Base-by-base conservation (phyloP, 2,888 invertebrate species). In the Philopedon plagiatum region DNA sequence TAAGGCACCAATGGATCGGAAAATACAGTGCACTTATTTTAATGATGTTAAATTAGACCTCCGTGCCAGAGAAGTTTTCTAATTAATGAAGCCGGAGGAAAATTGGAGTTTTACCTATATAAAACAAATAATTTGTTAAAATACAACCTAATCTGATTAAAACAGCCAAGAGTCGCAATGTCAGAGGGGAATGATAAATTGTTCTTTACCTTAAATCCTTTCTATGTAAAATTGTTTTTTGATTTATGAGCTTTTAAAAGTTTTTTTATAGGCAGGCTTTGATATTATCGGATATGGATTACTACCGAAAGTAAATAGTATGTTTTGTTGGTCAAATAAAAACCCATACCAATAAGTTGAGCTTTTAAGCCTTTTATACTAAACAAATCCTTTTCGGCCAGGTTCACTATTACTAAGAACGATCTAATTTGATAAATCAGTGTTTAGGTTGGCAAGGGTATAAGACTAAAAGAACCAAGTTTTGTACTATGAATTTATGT, bases 71-170 rank as follows among this genome's bases (percentile, higher is more conserved):
- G 34, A 68, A 68, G 37, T 68, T 68, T 68, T 68, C 32, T 68
- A 62, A 68, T 68, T 68, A 68, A 68, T 68, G 56, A 54, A 68
- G 54, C 62, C 68, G 32, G 18, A 19, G 37, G 26, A 54, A 39
- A 64, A 56, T 64, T 54, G 23, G 56, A 60, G 60, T 67, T 67
- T 60, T 67, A 67, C 51, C 51, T 21, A 57, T 23, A 41, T 54
- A 62, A 69, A 68, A 62, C 44, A 62, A 69, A 69, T 62, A 69
- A 69, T 69, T 68, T 69, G 56, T 62, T 69, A 69, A 69, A 69
- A 69, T 41, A 63, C 69, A 63, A 15, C 34, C 34, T 62, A 62
- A 69, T 62, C 69, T 44, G 69, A 69, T 69, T 69, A 69, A 69
- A 63, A 62, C 41, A 23, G 61, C 34, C 41, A 21, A 54, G 60